Evolutionary conservation across 2,797 vertebrate genomes (phyloP), one percentile per base, ranked within the genome.

Genomic region (Spondyliosoma cantharus): DNA sequence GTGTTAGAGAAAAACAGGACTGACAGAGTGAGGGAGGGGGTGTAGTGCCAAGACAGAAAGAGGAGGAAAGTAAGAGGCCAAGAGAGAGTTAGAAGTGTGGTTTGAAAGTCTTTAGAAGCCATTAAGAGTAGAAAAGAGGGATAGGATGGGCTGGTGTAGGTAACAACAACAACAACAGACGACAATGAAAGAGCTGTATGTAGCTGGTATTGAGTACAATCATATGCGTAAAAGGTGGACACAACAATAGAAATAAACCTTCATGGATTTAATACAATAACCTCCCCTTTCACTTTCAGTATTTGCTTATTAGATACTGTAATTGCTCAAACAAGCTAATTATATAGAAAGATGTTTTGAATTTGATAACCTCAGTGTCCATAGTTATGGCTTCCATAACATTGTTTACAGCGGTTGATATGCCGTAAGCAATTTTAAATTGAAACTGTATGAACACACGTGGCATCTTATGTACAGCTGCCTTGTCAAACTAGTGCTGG

Each of bases 91-190:
- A 56, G 25, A 32, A 15, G 52, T 69, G 67, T 68, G 76, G 59
- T 83, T 68, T 62, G 37, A 58, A 74, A 43, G 46, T 72, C 80
- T 74, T 37, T 37, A 8, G 6, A 68, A 64, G 22, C 48, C 75
- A 68, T 85, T 65, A 68, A 45, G 19, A 54, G 71, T 8, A 57
- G 45, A 63, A 24, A 53, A 46, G 50, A 63, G 58, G 48, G 22
- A 37, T 54, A 59, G 37, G 32, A 7, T n/a, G 57, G 24, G 60
- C 12, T 67, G 58, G 29, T 66, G n/a, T n/a, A n/a, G n/a, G n/a
- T n/a, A n/a, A n/a, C n/a, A n/a, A n/a, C n/a, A n/a, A n/a, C n/a
- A n/a, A n/a, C 49, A 75, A 54, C 46, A 7, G 29, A 56, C 32
- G 32, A 71, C 37, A 22, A 29, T 46, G 22, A 72, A 42, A 66